Conservation (phyloP, 2,113 vertebrate genomes). For the Arvicanthis niloticus region DNA sequence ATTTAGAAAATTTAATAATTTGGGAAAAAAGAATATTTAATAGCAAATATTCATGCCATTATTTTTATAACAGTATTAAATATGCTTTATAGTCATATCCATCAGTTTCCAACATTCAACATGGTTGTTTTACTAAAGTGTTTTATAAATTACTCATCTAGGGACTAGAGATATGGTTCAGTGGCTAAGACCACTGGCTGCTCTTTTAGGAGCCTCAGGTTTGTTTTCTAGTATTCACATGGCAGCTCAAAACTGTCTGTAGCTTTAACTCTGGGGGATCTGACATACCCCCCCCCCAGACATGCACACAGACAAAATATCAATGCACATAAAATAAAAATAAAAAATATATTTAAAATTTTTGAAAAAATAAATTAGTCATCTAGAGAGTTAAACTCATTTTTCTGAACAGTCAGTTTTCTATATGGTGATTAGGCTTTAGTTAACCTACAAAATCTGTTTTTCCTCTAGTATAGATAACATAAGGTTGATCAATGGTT, state of each 20-base stretch:
- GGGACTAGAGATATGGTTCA: not conserved
- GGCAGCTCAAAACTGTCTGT: not conserved
- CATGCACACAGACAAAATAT: too few species aligned
- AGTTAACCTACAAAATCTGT: conserved; percentile 25
- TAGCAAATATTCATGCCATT: conserved; percentile 1
- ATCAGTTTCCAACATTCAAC: conserved; percentile 33
- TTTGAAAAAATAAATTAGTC: conserved; percentile 42
- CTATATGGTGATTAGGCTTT: conserved; percentile 27
- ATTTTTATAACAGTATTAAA: conserved; percentile 60
- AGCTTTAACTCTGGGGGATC: not conserved
- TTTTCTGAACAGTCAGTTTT: conserved; percentile 43
- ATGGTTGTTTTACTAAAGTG: not conserved
- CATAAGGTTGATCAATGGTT: not conserved
- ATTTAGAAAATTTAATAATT: conserved; percentile 53
- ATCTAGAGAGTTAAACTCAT: conserved; percentile 1
- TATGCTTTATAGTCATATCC: conserved; percentile 48
- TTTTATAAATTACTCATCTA: not conserved
- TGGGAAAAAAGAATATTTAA: conserved; percentile 25
- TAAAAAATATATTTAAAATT: not conserved
- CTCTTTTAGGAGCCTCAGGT: too few species aligned
- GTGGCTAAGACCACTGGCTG: not conserved
- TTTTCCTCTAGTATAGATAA: not conserved
- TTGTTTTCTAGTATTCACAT: not conserved
- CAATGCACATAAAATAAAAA: not conserved
- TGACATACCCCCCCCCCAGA: not conserved